Conservation (phyloP, 2,113 vertebrate genomes). For the Oophaga pumilio region DNA sequence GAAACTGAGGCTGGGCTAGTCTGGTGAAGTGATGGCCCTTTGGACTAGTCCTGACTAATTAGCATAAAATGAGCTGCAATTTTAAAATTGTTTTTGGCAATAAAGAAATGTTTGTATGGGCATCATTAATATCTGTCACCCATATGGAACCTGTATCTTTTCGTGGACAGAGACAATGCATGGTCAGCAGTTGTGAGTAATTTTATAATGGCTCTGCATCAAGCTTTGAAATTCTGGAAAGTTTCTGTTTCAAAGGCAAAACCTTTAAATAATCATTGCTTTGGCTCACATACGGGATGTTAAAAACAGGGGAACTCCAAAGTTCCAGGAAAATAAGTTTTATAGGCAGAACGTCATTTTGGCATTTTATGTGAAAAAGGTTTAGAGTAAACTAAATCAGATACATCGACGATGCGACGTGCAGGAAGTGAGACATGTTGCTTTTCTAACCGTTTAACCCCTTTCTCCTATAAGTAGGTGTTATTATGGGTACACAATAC, state of each 20-base stretch:
- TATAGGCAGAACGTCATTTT: constrained; percentile 9
- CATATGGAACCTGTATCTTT: neutral
- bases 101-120: too few species aligned
- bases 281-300: constrained; percentile 24
- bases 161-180: neutral
- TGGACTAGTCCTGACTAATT: too few species aligned
- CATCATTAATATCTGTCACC: too few species aligned
- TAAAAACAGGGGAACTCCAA: constrained; percentile 47
- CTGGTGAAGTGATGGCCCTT: too few species aligned
- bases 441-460: neutral
- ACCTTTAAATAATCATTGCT: constrained; percentile 27
- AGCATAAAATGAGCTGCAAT: too few species aligned
- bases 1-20: too few species aligned
- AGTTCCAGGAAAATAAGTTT: constrained; percentile 34
- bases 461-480: neutral
- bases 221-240: constrained; percentile 5
- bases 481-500: neutral
- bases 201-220: neutral
- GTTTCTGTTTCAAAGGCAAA: constrained; percentile 1
- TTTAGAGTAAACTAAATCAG: constrained; percentile 6
- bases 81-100: too few species aligned
- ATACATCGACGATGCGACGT: neutral
- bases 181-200: constrained; percentile 3
- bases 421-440: neutral
- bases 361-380: neutral